Conservation (phyloP, 2,113 vertebrate genomes). For the Hemichromis elongatus region DNA sequence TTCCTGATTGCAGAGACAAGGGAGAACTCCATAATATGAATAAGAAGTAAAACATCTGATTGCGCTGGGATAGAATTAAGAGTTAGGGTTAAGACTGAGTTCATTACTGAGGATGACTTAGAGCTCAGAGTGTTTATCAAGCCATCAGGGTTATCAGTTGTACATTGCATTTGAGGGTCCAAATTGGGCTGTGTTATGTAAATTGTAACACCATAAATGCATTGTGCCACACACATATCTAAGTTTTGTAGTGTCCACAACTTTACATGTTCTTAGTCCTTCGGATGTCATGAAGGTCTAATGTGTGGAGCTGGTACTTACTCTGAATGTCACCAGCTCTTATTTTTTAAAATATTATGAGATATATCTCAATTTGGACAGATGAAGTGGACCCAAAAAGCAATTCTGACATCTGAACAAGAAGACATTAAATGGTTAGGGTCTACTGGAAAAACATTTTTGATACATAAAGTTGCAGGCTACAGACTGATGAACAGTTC, state of each 20-base stretch:
- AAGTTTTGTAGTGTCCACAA: background rate
- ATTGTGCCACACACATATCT: background rate
- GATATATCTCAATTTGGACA: accelerated
- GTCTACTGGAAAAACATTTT: background rate
- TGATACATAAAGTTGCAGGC: background rate
- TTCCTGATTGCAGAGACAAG: background rate
- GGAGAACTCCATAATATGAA: background rate
- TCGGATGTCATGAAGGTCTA: background rate
- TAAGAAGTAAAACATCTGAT: background rate
- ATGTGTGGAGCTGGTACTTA: background rate
- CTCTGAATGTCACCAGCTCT: background rate
- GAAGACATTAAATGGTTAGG: background rate
- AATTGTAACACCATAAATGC: background rate
- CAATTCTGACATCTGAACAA: background rate
- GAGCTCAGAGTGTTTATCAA: background rate
- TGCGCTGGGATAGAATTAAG: background rate
- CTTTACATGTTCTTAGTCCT: background rate
- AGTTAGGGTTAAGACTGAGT: background rate
- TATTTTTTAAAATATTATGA: background rate
- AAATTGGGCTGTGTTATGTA: background rate
- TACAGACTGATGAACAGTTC: background rate
- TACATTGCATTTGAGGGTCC: background rate
- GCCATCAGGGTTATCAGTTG: background rate
- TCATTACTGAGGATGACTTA: background rate
- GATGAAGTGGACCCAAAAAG: background rate